Evolutionary conservation across 2,797 vertebrate species (phyloP).

Genomic region (Iguana delicatissima): DNA sequence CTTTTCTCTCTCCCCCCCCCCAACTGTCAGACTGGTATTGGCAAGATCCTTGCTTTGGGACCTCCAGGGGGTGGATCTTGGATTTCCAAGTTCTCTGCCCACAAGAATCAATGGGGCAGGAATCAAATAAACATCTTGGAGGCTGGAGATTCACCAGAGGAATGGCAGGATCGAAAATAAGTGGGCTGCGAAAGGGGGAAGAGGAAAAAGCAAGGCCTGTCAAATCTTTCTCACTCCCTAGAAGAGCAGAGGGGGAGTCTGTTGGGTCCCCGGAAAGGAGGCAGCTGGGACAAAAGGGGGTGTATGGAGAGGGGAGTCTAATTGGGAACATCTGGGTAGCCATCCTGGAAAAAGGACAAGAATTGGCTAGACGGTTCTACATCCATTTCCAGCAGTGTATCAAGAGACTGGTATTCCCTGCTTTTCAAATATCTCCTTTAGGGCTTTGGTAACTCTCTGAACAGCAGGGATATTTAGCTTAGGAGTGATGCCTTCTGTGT

Average conservation of each 20-base stretch:
- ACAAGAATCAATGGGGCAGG: slow-evolving; percentile 24
- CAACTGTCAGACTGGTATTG: not conserved
- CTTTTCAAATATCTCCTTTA: not conserved
- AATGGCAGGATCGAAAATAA: not conserved
- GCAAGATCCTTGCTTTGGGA: not conserved
- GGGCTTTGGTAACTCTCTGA: not conserved
- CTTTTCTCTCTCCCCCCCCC: not conserved
- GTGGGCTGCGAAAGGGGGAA: not conserved
- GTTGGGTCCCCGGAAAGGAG: not conserved
- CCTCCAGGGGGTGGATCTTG: not conserved
- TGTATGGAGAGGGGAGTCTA: not conserved
- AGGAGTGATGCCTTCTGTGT: not conserved
- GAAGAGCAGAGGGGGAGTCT: too few species aligned
- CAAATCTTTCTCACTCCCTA: not conserved
- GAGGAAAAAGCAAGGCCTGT: not conserved
- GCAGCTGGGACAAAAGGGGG: not conserved
- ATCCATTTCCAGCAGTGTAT: not conserved
- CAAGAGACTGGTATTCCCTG: not conserved
- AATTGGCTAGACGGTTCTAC: not conserved
- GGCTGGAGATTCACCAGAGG: slow-evolving; percentile 16
- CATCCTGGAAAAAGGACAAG: not conserved
- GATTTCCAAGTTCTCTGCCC: slow-evolving; percentile 7
- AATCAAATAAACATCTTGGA: not conserved
- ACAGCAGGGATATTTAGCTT: not conserved
- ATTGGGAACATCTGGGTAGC: slow-evolving; percentile 22